Conservation (phyloP, 2,113 vertebrate species). For the Scolopax mira region DNA sequence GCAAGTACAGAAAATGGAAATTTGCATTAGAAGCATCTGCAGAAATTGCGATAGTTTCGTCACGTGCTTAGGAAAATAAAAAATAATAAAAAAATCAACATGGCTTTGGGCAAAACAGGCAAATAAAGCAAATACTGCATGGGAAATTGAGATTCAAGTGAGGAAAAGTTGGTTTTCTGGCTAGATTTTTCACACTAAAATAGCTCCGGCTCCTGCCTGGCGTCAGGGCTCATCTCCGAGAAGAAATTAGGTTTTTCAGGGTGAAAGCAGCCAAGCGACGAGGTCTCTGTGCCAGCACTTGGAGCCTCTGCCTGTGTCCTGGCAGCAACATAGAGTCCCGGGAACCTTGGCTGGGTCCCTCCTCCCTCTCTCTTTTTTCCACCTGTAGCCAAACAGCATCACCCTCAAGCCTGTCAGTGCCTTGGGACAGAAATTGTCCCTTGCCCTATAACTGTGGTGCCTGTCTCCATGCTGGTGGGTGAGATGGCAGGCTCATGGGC, state of each 20-base stretch:
- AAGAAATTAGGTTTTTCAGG: neutral
- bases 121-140: conserved; percentile 32
- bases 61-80: neutral
- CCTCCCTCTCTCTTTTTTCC: neutral
- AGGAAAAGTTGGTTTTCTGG: conserved; percentile 29
- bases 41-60: neutral
- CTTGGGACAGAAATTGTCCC: neutral
- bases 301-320: neutral
- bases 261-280: fast-evolving
- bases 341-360: neutral
- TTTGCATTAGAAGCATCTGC: conserved; percentile 21
- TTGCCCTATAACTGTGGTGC: fast-evolving
- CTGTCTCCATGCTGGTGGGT: fast-evolving
- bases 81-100: neutral
- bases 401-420: neutral
- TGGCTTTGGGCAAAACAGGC: conserved; percentile 17
- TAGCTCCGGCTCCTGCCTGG: neutral
- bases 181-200: neutral
- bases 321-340: neutral
- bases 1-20: neutral
- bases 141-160: conserved; percentile 1
- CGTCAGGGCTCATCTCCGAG: neutral
- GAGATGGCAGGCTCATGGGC: neutral
- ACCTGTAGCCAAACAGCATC: neutral
- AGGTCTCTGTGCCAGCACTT: neutral